Evolutionary conservation across 2,113 vertebrate genomes (phyloP), one percentile per base, ranked within the genome.

Genomic region (Corvus hawaiiensis): DNA sequence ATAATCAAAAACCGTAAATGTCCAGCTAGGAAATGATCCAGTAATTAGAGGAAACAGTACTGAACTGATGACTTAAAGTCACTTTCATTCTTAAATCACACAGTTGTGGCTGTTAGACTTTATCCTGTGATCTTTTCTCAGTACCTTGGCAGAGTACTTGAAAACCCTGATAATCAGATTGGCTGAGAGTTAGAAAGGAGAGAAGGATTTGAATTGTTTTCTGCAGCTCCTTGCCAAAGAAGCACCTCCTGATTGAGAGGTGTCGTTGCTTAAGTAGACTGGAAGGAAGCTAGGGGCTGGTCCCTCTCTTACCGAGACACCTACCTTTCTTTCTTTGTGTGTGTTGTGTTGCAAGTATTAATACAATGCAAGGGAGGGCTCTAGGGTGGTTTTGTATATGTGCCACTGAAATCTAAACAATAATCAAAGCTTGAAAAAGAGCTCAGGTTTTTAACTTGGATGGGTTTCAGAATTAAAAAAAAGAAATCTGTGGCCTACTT

Each of bases 11-110:
- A 68, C 84, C 76, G 14, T 92, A 88, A 72, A 92, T 94, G 77
- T 87, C 87, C 84, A 85, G 79, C 94, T 87, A 96, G 93, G 93
- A 96, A 96, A 94, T 67, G 75, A 86, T 96, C 78, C 87, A 59
- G 61, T 94, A 91, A 89, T 91, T 95, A 94, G 59, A 83, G 94
- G 92, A 96, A 97, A 92, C 59, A 54, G 90, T 83, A 68, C 63
- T 90, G 88, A 90, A 93, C 62, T 51, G 63, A 55, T 92, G 86
- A 94, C 75, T 97, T 94, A 16, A 78, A 91, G 74, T 88, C 64
- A 84, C 83, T 97, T 96, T 94, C 49, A 0, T 93, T 87, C 91
- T 91, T 96, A 77, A 90, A 54, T 93, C 67, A 28, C n/a, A 52
- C 51, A 43, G 39, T 55, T 95, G 79, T 90, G 77, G 63, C 87